A percentile compares a stretch with the other conserved stretches of the same genome.
Conservation (phyloP, 2,797 vertebrate species). For the Lophius americanus region DNA sequence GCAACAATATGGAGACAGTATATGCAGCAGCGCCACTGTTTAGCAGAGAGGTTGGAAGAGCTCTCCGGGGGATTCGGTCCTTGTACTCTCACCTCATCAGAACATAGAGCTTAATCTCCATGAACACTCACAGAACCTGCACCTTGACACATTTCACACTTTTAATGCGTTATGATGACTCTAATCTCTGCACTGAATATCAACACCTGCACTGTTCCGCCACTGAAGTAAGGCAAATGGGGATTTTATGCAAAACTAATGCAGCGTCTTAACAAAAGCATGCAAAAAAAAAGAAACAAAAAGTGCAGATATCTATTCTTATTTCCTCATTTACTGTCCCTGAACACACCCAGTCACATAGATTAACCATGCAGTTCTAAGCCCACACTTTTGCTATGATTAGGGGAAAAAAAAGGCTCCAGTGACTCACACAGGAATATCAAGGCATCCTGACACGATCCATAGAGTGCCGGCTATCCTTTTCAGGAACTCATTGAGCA, state of each 20-base stretch:
- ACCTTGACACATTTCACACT: conserved; percentile 12
- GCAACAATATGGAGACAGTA: conserved; percentile 27
- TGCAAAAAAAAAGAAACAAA: conserved; percentile 21
- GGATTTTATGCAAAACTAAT: conserved; percentile 67
- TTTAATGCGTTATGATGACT: conserved; percentile 28
- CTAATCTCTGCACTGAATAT: conserved; percentile 49
- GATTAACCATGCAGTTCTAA: too few species aligned
- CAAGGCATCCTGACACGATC: conserved; percentile 35
- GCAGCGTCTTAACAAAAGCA: conserved; percentile 43
- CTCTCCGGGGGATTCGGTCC: conserved; percentile 19
- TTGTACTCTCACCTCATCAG: conserved; percentile 29
- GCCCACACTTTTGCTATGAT: conserved; percentile 12
- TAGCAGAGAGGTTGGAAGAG: conserved; percentile 17
- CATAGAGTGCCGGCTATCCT: conserved; percentile 10
- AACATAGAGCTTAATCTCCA: conserved; percentile 22
- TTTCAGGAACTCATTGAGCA: conserved; percentile 26
- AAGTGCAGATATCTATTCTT: too few species aligned
- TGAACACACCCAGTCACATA: too few species aligned
- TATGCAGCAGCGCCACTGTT: conserved; percentile 18
- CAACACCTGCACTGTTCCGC: conserved; percentile 47
- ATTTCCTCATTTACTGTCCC: too few species aligned
- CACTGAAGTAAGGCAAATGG: conserved; percentile 46
- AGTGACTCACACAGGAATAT: conserved; percentile 21
- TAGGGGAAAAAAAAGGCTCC: conserved; percentile 12
- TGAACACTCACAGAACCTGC: neutral